Percentiles rank a stretch among this genome's conserved stretches.
These are phyloP conservation scores for Epicampocera succincta DNA, from an alignment of 2,888 invertebrate species.

Conservation along the genomic window DNA sequence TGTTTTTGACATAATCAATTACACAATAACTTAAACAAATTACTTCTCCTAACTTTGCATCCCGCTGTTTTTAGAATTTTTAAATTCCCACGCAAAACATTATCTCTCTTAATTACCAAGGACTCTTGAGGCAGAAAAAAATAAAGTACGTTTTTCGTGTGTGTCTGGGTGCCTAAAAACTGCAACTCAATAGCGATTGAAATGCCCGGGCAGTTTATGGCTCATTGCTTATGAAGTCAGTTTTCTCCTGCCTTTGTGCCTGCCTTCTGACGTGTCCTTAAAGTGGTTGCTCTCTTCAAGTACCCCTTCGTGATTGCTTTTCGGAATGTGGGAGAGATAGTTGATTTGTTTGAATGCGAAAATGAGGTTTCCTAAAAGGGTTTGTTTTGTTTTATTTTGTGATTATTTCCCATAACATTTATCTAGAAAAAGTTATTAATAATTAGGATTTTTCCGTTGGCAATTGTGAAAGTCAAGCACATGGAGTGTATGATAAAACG, in stretches of 20 bases:
- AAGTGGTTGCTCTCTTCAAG: slow-evolving; percentile 58
- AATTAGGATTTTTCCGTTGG: slow-evolving; percentile 15
- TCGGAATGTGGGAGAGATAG: slow-evolving; percentile 49
- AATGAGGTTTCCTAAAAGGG: slow-evolving; percentile 37
- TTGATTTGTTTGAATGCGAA: slow-evolving; percentile 32
- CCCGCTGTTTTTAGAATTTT: slow-evolving; percentile 6
- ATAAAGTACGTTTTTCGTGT: not conserved
- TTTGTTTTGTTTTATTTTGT: slow-evolving; percentile 46
- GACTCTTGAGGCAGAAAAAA: slow-evolving; percentile 45
- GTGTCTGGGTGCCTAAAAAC: not conserved
- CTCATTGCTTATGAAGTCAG: slow-evolving; percentile 64
- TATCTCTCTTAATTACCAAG: slow-evolving; percentile 55
- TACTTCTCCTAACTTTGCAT: slow-evolving; percentile 40
- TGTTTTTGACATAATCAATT: not conserved
- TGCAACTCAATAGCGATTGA: slow-evolving; percentile 3
- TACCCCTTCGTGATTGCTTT: slow-evolving; percentile 43
- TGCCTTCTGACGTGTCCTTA: slow-evolving; percentile 30
- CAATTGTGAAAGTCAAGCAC: slow-evolving; percentile 17
- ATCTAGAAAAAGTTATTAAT: slow-evolving; percentile 21
- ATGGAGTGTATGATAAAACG: slow-evolving; percentile 14
- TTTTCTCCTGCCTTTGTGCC: slow-evolving; percentile 28
- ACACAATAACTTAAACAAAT: slow-evolving; percentile 66
- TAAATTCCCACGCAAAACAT: slow-evolving; percentile 58
- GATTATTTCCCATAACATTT: slow-evolving; percentile 58
- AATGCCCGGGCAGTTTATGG: slow-evolving; percentile 45